A percentile compares a stretch with the other conserved stretches of the same genome.
These are phyloP conservation scores for Halichoeres trimaculatus DNA, from an alignment of 2,113 vertebrate genomes.

Conservation along the genomic window DNA sequence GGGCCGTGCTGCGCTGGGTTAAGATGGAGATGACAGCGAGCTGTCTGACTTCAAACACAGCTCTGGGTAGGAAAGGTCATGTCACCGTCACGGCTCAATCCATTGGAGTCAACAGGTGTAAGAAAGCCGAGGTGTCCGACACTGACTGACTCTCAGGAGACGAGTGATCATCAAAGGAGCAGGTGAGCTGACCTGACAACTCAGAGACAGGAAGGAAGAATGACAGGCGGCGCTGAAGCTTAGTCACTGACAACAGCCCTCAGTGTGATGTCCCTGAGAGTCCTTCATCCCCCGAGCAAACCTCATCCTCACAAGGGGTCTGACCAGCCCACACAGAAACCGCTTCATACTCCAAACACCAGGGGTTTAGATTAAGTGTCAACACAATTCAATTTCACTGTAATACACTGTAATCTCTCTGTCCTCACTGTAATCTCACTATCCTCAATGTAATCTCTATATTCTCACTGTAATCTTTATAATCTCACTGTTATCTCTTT, in stretches of 20 bases:
- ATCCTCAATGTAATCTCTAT: too few relatives aligned
- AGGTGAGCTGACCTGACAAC: slow-evolving; percentile 6
- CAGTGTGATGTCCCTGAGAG: too few relatives aligned
- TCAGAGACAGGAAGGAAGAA: neutral
- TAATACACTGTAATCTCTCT: too few relatives aligned
- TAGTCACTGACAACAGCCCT: neutral
- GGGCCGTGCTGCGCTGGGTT: slow-evolving; percentile 29
- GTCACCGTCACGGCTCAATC: neutral
- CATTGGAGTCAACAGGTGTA: slow-evolving; percentile 14
- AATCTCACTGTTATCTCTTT: too few relatives aligned
- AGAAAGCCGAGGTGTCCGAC: slow-evolving; percentile 4
- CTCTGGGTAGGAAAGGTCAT: slow-evolving; percentile 47
- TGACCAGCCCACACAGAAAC: too few relatives aligned
- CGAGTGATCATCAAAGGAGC: slow-evolving; percentile 12
- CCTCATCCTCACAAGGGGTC: too few relatives aligned
- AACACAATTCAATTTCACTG: too few relatives aligned
- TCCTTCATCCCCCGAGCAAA: too few relatives aligned
- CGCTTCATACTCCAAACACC: too few relatives aligned
- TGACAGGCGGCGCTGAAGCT: neutral
- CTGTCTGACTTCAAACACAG: slow-evolving; percentile 1
- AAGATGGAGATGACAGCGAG: slow-evolving; percentile 35
- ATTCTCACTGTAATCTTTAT: too few relatives aligned
- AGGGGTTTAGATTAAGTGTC: too few relatives aligned
- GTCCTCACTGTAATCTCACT: too few relatives aligned
- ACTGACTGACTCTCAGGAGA: slow-evolving; percentile 9